Evolutionary conservation across 2,113 vertebrate genomes (phyloP).

Genomic region (Menura novaehollandiae): DNA sequence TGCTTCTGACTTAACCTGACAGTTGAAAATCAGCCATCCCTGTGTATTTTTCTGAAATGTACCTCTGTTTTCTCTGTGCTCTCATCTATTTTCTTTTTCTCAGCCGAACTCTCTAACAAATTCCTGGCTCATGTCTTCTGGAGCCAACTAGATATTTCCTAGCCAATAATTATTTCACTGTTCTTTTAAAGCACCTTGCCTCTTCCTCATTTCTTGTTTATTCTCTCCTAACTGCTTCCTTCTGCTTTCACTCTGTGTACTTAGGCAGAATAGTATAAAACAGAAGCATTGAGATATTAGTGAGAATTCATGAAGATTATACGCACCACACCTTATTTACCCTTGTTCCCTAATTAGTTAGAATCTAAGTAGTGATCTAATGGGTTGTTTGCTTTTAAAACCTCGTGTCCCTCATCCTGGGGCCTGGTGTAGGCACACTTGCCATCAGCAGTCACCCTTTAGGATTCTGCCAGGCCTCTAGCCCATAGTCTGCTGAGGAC

Average conservation of each 20-base stretch:
- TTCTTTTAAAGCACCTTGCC: neutral
- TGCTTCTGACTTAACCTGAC: neutral
- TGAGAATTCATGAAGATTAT: neutral
- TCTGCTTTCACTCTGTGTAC: neutral
- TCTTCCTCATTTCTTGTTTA: neutral
- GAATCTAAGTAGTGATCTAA: neutral
- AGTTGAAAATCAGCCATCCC: neutral
- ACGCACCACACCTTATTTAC: neutral
- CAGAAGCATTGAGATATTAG: neutral
- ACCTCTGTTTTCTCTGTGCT: neutral
- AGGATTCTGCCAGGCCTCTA: conserved; percentile 38
- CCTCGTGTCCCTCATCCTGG: neutral
- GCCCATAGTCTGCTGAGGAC: neutral
- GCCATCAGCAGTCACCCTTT: neutral
- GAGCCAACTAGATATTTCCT: neutral
- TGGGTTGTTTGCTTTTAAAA: neutral
- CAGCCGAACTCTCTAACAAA: neutral
- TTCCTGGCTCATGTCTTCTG: neutral
- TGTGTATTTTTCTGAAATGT: neutral
- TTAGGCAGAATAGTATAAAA: neutral
- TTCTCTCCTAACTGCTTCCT: neutral
- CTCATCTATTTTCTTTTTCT: neutral
- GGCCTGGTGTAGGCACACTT: neutral
- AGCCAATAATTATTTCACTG: neutral
- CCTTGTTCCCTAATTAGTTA: neutral